Percentiles rank a stretch among this genome's conserved stretches.
phyloP scores from a whole-genome alignment of 2,888 invertebrate species.

The Rhagonycha fulva region DNA sequence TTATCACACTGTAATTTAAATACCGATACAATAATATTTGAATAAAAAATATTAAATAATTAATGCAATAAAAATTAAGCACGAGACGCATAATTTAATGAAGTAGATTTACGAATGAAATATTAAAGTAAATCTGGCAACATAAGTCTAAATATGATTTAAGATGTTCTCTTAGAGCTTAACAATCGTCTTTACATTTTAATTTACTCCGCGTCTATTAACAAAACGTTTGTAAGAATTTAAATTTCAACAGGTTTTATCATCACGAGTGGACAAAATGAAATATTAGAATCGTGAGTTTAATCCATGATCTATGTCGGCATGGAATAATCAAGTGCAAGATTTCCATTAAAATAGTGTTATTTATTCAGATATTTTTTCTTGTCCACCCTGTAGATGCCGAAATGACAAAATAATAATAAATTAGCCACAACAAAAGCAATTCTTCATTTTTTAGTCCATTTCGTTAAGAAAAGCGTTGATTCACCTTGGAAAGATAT shows the following conservation, averaged over 20 bases:
- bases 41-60: neutral
- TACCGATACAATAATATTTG: neutral
- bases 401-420: neutral
- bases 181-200: slow-evolving; percentile 26
- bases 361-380: neutral
- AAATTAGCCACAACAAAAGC: neutral
- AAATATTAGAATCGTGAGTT: neutral
- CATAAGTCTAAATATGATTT: slow-evolving; percentile 22
- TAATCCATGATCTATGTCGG: neutral
- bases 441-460: neutral
- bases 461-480: neutral
- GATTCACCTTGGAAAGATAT: neutral
- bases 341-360: neutral
- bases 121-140: slow-evolving; percentile 6
- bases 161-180: slow-evolving; percentile 7
- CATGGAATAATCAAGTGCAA: neutral
- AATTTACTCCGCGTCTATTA: slow-evolving; percentile 27
- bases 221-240: slow-evolving; percentile 16
- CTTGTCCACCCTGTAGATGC: neutral
- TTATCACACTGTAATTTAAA: neutral
- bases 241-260: slow-evolving; percentile 24
- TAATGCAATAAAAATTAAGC: neutral
- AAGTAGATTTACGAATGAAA: neutral
- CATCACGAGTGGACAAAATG: neutral
- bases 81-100: neutral